Conservation (phyloP, 2,888 invertebrate species). For the Pteria penguin region DNA sequence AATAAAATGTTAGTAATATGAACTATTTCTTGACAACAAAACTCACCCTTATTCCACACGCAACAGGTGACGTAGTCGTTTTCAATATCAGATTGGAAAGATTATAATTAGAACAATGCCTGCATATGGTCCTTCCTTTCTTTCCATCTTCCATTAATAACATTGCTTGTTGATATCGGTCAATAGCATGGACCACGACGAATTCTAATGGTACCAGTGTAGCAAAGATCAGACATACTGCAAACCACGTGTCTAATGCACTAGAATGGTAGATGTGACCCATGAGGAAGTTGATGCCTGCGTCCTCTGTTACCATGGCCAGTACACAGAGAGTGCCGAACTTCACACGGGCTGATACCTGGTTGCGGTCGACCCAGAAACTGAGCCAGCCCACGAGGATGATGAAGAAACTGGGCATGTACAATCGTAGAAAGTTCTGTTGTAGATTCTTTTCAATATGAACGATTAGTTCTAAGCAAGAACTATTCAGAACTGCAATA, state of each 20-base stretch:
- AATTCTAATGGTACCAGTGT: constrained; percentile 29
- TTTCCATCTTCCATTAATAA: constrained; percentile 1
- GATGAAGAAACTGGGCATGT: constrained; percentile 28
- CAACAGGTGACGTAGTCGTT: background rate
- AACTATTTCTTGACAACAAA: no score
- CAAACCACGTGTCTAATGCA: constrained; percentile 30
- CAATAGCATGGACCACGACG: constrained; percentile 29
- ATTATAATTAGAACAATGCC: background rate
- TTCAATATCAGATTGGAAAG: background rate
- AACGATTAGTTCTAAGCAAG: constrained; percentile 18
- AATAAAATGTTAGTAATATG: no score
- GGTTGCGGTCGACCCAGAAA: constrained; percentile 28
- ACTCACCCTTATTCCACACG: background rate
- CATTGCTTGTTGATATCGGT: background rate
- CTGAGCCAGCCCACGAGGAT: constrained; percentile 29
- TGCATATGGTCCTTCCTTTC: background rate
- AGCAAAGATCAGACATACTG: constrained; percentile 9
- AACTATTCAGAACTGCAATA: constrained; percentile 11
- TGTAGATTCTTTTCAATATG: constrained; percentile 11
- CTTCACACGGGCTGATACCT: constrained; percentile 21
- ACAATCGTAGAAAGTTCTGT: constrained; percentile 13
- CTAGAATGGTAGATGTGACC: constrained; percentile 1
- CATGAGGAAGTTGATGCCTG: constrained; percentile 7
- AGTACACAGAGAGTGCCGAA: constrained; percentile 26
- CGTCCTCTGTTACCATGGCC: constrained; percentile 28